Conservation (phyloP, 2,797 vertebrate genomes). For the Gallirallus australis region DNA sequence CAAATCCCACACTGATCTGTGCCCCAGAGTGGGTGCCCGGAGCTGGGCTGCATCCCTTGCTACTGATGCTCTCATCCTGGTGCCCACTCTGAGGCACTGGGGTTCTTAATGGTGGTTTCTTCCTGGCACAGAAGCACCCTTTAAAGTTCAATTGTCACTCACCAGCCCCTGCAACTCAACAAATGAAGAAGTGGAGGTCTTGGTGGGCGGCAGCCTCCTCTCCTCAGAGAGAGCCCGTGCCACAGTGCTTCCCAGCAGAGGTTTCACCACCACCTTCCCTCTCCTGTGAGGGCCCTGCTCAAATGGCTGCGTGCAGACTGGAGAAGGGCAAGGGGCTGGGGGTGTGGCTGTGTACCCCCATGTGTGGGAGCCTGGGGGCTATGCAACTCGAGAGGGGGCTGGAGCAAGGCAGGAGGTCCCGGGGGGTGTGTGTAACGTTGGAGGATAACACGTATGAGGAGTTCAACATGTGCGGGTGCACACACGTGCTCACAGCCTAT, state of each 20-base stretch:
- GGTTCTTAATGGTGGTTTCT: not conserved
- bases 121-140: not conserved
- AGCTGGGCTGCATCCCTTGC: not conserved
- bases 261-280: not conserved
- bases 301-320: not conserved
- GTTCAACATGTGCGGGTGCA: accelerated
- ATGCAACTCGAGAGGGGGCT: not conserved
- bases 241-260: not conserved
- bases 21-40: not conserved
- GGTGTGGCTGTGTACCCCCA: accelerated
- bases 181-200: not conserved
- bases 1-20: accelerated
- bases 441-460: accelerated
- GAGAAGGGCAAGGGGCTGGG: not conserved
- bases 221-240: too few species aligned
- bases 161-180: not conserved
- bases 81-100: accelerated
- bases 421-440: not conserved
- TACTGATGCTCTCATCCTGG: not conserved
- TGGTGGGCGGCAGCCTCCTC: not conserved
- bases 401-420: not conserved
- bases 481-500: not conserved
- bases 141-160: not conserved
- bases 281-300: not conserved
- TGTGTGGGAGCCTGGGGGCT: accelerated